These are phyloP conservation scores for Nasonia longicornis DNA, from an alignment of 1,140 invertebrate species.

Conservation along the genomic window DNA sequence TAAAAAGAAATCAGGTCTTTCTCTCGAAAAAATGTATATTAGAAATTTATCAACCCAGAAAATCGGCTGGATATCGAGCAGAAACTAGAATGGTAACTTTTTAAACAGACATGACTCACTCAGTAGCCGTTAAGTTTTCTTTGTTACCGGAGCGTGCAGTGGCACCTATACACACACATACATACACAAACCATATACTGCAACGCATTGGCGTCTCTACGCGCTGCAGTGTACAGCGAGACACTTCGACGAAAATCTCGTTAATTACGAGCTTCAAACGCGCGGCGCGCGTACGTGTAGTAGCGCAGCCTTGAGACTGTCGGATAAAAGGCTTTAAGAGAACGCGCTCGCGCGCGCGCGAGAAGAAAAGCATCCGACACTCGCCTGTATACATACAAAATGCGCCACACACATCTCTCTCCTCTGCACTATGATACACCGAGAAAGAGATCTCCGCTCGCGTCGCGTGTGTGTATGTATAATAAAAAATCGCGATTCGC, in stretches of 20 bases:
- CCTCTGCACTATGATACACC: not conserved
- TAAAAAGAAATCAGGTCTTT: too few species aligned
- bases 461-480: not conserved
- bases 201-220: too few species aligned
- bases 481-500: too few species aligned
- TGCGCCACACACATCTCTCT: not conserved
- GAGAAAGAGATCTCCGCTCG: not conserved
- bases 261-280: constrained; percentile 14
- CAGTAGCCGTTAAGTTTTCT: constrained; percentile 12
- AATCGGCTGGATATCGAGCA: not conserved
- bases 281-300: not conserved
- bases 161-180: not conserved
- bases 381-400: not conserved
- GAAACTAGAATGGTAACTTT: not conserved
- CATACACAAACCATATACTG: not conserved
- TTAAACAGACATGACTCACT: not conserved
- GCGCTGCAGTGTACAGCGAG: not conserved
- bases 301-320: not conserved
- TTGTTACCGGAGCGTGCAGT: not conserved
- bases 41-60: not conserved
- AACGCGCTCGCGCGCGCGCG: not conserved
- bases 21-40: not conserved
- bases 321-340: constrained; percentile 8
- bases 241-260: constrained; percentile 3
- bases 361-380: not conserved